These are phyloP conservation scores for Theretra japonica DNA, from an alignment of 2,888 invertebrate species.

Conservation along the genomic window DNA sequence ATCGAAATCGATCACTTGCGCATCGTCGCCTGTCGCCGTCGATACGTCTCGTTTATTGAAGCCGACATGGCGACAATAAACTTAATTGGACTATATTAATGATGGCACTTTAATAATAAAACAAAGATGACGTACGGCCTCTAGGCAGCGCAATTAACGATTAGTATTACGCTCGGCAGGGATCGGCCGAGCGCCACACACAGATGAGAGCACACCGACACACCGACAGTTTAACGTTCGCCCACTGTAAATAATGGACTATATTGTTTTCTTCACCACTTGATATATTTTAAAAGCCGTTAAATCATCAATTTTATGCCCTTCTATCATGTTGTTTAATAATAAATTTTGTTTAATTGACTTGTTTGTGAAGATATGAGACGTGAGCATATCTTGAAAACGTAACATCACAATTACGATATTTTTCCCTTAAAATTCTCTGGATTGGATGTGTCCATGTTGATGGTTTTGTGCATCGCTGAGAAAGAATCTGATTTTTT, in stretches of 20 bases:
- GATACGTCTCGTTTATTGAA: slow-evolving; percentile 77
- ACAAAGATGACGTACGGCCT: slow-evolving; percentile 71
- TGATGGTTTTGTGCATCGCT: background rate
- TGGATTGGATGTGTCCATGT: background rate
- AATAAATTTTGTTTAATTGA: background rate
- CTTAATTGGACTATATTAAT: slow-evolving; percentile 80
- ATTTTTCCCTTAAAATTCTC: background rate
- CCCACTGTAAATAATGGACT: background rate
- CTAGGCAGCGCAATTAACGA: slow-evolving; percentile 63
- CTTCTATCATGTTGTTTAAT: background rate
- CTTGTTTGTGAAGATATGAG: background rate
- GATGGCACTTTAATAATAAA: slow-evolving; percentile 76
- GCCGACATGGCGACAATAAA: slow-evolving; percentile 77
- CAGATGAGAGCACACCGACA: slow-evolving; percentile 38
- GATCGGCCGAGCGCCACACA: slow-evolving; percentile 13
- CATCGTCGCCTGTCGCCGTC: slow-evolving; percentile 59
- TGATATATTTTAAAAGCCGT: background rate
- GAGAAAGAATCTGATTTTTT: slow-evolving; percentile 48
- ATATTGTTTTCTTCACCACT: slow-evolving; percentile 11
- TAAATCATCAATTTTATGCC: background rate
- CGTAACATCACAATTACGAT: background rate
- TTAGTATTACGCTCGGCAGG: slow-evolving; percentile 53
- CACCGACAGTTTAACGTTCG: slow-evolving; percentile 34
- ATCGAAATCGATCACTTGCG: slow-evolving; percentile 77
- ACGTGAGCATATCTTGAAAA: background rate